Base-by-base conservation (phyloP, 2,888 invertebrate species). In the Strigamia crassipes region DNA sequence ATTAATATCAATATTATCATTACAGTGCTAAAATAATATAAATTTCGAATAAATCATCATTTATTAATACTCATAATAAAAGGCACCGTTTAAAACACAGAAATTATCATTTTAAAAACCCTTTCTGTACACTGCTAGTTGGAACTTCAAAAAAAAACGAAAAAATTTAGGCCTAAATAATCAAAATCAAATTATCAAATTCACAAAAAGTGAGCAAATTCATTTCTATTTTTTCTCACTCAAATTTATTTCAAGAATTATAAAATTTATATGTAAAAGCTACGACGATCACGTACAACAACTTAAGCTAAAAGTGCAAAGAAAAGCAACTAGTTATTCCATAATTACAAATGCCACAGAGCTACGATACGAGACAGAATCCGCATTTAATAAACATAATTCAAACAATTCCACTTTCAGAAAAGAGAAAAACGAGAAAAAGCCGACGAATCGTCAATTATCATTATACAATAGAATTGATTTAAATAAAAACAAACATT, bases 201-300 rank as follows among this genome's bases (percentile, higher is more conserved):
- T 8, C 8, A n/a, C 61, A 21, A 23, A 61, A 61, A 61, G n/a
- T 61, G 61, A 61, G 61, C 61, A 61, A 61, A 18, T 61, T 61
- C 21, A 9, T 61, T 56, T n/a, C n/a, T n/a, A 15, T n/a, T 15
- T 56, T 56, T 1, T 5, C 13, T 21, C 18, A n/a, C 0, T 61
- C 23, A 23, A 61, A 23, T 46, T 46, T 46, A 61, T 61, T 27
- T 23, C 61, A 61, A 6, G 18, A 18, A n/a, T 61, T 61, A 18
- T 61, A 18, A 10, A 15, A 18, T 27, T 27, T 27, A 46, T 13
- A n/a, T 9, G 12, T 18, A 61, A 61, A 61, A 61, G 3, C 61
- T 61, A 61, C 61, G 61, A 61, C 61, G 23, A n/a, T 61, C 61
- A 61, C 61, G 18, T 61, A 23, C 23, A 61, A 61, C 61, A 61